Evolutionary conservation across 2,888 invertebrate genomes (phyloP), one percentile per base, ranked within the genome.

Genomic region (Pardosa pseudoannulata): DNA sequence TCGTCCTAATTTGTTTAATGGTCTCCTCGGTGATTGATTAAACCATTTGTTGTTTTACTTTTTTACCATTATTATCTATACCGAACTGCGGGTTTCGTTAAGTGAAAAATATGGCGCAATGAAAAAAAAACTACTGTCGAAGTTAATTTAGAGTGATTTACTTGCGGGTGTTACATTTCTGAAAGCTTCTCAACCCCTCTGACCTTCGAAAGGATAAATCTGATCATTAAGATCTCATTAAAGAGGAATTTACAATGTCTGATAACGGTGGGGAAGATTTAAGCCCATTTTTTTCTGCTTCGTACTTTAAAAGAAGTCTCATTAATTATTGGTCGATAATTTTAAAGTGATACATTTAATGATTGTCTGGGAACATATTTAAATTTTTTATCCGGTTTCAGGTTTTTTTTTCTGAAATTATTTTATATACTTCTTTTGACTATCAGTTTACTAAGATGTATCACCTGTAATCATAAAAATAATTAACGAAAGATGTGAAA

Each of bases 201-300:
- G 56, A 56, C 56, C 56, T 56, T 56, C 56, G 1, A 5, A 11
- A 23, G 64, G 62, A 75, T 82, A 62, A 75, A 75, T 71, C 31
- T 75, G 75, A 75, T 82, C 82, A 82, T 82, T 82, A 82, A 75
- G 74, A 82, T 82, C 82, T 75, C 82, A 75, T 82, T 82, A 75
- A 71, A 32, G 56, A 23, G 31, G 32, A 67, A 74, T 68, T 28
- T 19, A 62, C 19, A 41, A 39, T 23, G 6, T 16, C 1, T 56
- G 74, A 82, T 68, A 75, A 75, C n/a, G n/a, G n/a, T n/a, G 71
- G 29, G 41, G 23, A 9, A 19, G n/a, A 13, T 62, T 73, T 19
- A 56, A 62, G 23, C 13, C 41, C 41, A 9, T 23, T 56, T 56
- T 56, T 56, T 5, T 56, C n/a, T n/a, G n/a, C n/a, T n/a, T n/a